These are phyloP conservation scores for Fregetta grallaria DNA, from an alignment of 2,113 vertebrate genomes.

Conservation along the genomic window DNA sequence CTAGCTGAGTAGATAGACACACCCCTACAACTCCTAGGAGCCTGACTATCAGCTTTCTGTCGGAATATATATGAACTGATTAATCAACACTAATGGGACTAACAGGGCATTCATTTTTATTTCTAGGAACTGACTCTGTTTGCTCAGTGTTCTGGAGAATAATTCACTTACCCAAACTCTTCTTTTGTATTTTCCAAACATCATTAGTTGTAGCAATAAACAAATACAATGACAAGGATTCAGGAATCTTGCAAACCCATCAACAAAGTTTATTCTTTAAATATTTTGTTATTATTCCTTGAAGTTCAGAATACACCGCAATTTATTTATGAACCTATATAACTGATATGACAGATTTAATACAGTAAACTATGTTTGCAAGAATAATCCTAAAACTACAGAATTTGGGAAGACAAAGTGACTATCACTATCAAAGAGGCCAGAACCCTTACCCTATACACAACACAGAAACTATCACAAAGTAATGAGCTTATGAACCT, in stretches of 20 bases:
- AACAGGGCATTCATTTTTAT: neutral
- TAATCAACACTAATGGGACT: neutral
- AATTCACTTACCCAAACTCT: neutral
- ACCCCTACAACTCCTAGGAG: neutral
- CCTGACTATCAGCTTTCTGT: neutral
- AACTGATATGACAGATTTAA: neutral
- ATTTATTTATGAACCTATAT: neutral
- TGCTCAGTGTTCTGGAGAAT: neutral
- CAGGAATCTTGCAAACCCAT: neutral
- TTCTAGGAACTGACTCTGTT: neutral
- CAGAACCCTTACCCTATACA: neutral
- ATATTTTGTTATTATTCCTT: neutral
- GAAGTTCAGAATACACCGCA: neutral
- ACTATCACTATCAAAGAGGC: neutral
- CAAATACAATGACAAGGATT: neutral
- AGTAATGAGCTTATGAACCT: neutral
- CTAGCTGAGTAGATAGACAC: neutral
- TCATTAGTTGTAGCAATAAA: neutral
- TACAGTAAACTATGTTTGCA: neutral
- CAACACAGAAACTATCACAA: neutral
- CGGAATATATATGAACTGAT: neutral
- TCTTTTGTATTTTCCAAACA: neutral
- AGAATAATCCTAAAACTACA: neutral
- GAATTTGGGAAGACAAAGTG: neutral
- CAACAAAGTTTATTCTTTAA: neutral